Percentiles rank a stretch among this genome's conserved stretches.
Conservation (phyloP, 2,888 invertebrate genomes). For the Synanthedon andrenaeformis region DNA sequence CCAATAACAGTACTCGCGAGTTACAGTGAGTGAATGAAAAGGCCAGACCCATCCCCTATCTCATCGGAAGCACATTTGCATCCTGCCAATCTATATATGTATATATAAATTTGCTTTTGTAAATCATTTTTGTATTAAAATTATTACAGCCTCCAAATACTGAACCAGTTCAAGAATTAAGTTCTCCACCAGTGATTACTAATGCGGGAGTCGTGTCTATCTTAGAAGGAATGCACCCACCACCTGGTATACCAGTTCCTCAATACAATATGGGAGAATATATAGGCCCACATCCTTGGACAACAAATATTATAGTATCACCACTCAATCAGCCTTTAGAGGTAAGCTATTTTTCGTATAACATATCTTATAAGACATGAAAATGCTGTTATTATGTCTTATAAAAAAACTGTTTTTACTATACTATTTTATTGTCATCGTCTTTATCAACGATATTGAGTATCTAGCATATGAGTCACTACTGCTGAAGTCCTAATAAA, state of each 20-base stretch:
- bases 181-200: conserved; percentile 45
- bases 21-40: too few relatives aligned
- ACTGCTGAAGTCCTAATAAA: too few relatives aligned
- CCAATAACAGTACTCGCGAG: too few relatives aligned
- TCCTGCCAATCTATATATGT: too few relatives aligned
- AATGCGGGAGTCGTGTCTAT: conserved; percentile 42
- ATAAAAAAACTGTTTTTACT: too few relatives aligned
- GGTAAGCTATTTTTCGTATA: conserved; percentile 27
- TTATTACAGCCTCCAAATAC: conserved; percentile 44
- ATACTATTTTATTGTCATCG: too few relatives aligned
- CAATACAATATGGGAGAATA: conserved; percentile 62
- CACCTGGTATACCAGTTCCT: conserved; percentile 57
- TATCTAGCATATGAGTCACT: too few relatives aligned
- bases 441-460: too few relatives aligned
- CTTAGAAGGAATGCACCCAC: conserved; percentile 53
- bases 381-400: too few relatives aligned
- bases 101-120: not conserved
- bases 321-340: conserved; percentile 58
- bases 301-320: conserved; percentile 55
- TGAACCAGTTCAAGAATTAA: conserved; percentile 47
- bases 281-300: conserved; percentile 58
- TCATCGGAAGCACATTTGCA: too few relatives aligned
- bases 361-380: too few relatives aligned
- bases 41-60: too few relatives aligned
- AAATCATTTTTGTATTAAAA: not conserved